Evolutionary conservation across 2,797 vertebrate species (phyloP).

Genomic region (Molothrus ater): DNA sequence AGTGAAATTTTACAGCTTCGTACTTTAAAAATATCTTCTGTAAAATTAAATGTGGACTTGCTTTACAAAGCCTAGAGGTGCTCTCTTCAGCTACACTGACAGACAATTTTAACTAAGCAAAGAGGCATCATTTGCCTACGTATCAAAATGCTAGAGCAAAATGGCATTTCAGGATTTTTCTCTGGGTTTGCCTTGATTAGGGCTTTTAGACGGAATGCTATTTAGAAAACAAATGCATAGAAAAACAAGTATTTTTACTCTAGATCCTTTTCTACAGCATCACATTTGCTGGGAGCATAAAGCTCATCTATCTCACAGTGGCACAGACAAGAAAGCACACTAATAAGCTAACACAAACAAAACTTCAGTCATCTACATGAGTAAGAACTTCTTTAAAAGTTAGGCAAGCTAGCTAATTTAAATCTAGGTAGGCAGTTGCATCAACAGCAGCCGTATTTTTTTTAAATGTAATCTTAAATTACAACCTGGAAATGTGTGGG

Average conservation of each 20-base stretch:
- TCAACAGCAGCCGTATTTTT: not conserved
- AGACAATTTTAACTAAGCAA: not conserved
- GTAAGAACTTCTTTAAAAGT: not conserved
- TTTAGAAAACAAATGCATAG: not conserved
- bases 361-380: not conserved
- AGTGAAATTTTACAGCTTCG: not conserved
- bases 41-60: not conserved
- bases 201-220: not conserved
- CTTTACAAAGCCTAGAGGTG: not conserved
- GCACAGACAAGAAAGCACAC: not conserved
- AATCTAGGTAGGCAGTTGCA: not conserved
- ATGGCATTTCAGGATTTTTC: not conserved
- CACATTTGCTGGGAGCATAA: not conserved
- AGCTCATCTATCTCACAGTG: not conserved
- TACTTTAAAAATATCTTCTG: not conserved
- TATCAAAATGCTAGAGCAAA: not conserved
- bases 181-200: not conserved
- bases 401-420: not conserved
- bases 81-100: not conserved
- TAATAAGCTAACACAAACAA: not conserved
- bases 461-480: not conserved
- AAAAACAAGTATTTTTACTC: not conserved
- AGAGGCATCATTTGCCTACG: rapidly evolving
- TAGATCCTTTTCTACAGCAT: not conserved
- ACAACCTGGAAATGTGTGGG: not conserved